phyloP scores from a whole-genome alignment of 2,888 invertebrate genomes.

The Steinernema carpocapsae region DNA sequence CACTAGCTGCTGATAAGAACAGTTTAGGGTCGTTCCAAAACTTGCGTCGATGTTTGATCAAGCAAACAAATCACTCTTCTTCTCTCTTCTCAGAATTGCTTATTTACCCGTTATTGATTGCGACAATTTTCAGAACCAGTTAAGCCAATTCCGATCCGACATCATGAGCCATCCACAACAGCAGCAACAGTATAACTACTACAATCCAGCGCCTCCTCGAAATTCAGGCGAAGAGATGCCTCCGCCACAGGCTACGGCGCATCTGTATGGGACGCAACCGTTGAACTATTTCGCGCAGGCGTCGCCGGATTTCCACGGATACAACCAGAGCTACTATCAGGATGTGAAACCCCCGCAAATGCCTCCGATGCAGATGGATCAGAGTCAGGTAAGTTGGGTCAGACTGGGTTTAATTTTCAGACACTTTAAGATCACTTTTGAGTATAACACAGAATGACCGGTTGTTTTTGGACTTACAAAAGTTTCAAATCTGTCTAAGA shows the following conservation, averaged over 20 bases:
- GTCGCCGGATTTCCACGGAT: conserved; percentile 3
- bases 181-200: conserved; percentile 18
- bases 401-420: too few species aligned
- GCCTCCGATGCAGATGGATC: conserved; percentile 18
- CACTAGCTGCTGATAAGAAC: too few species aligned
- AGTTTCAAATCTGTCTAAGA: too few species aligned
- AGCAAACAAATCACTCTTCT: too few species aligned
- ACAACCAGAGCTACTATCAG: background rate
- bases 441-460: too few species aligned
- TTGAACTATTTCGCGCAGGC: conserved; percentile 10
- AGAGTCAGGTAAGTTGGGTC: background rate
- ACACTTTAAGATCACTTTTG: too few species aligned
- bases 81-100: too few species aligned
- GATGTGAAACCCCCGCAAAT: background rate
- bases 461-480: too few species aligned
- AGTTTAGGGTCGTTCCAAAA: too few species aligned
- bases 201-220: background rate
- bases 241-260: conserved; percentile 18
- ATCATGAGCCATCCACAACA: background rate
- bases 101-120: background rate
- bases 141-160: background rate
- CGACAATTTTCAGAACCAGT: background rate
- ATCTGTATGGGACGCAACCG: conserved; percentile 24
- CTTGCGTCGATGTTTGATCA: too few species aligned
- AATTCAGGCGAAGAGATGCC: background rate